Evolutionary conservation across 2,113 vertebrate genomes (phyloP), one percentile per base, ranked within the genome.

Genomic region (Origma solitaria): DNA sequence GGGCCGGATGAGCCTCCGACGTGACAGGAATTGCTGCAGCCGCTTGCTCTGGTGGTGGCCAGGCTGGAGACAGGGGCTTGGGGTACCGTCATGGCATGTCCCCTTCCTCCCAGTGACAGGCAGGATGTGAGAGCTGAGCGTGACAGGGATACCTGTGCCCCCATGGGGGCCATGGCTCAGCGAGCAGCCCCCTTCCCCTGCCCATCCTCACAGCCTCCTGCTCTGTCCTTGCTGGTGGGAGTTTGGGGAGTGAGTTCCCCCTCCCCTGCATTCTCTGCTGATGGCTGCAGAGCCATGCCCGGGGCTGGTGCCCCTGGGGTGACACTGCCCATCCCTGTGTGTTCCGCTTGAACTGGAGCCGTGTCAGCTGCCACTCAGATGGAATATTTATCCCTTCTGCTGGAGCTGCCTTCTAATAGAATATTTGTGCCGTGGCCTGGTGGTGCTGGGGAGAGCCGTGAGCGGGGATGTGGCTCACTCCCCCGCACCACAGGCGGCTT

Each of bases 301-400:
- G 0, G 37, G 61, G 37, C 56, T 56, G 69, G 24, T 88, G 92
- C 24, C 53, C 72, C 53, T 51, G 45, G 25, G 38, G 50, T 2
- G 13, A 35, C 3, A 4, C 30, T 50, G 65, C 64, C 69, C 25
- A 16, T 47, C 51, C 27, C 33, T 1, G 1, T 22, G 61, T 27
- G 79, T 60, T 83, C 69, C 0, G 0, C 22, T 58, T 72, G 8
- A 2, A n/a, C 71, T 1, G 1, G 69, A 76, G 64, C 82, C 6
- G 0, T 70, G 69, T 79, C 79, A 86, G 75, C 69, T 9, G 3
- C 54, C 2, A 2, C 82, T 86, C 42, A 53, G 61, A 61, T 0
- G 0, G 78, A 91, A 82, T 90, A 79, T 95, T 95, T 95, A 79
- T 96, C 82, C 70, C 57, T 95, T 68, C 81, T 93, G 23, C 81